phyloP scores from a whole-genome alignment of 2,888 invertebrate species.

The Cheilosia vernalis region DNA sequence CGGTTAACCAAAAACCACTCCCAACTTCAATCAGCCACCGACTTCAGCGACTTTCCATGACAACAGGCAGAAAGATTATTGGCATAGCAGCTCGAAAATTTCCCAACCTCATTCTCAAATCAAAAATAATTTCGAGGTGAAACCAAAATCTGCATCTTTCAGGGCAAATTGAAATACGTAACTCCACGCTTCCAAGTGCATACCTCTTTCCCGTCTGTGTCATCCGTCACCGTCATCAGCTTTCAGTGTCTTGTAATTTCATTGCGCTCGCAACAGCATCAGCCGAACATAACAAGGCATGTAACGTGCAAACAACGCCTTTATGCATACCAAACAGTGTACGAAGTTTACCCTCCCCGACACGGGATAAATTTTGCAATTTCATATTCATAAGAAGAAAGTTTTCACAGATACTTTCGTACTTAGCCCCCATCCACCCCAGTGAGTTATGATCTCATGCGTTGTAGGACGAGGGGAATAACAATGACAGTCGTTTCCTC shows the following conservation, averaged over 20 bases:
- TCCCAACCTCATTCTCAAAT: no score
- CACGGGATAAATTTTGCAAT: background rate
- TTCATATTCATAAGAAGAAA: constrained; percentile 5
- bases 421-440: background rate
- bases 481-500: background rate
- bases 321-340: background rate
- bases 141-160: no score
- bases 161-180: no score
- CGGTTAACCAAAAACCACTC: no score
- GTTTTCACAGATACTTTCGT: background rate
- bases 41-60: no score
- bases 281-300: background rate
- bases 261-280: background rate
- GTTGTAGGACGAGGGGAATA: background rate
- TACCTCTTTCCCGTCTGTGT: no score
- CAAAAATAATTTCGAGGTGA: no score
- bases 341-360: background rate
- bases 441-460: constrained; percentile 9
- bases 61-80: no score
- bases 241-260: background rate
- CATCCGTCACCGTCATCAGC: no score
- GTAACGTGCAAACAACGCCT: background rate
- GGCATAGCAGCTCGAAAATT: no score
- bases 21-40: no score
- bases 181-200: no score